Percentiles rank a stretch among this genome's conserved stretches.
Conservation (phyloP, 2,113 vertebrate genomes). For the Rhegmatorhina hoffmannsi region DNA sequence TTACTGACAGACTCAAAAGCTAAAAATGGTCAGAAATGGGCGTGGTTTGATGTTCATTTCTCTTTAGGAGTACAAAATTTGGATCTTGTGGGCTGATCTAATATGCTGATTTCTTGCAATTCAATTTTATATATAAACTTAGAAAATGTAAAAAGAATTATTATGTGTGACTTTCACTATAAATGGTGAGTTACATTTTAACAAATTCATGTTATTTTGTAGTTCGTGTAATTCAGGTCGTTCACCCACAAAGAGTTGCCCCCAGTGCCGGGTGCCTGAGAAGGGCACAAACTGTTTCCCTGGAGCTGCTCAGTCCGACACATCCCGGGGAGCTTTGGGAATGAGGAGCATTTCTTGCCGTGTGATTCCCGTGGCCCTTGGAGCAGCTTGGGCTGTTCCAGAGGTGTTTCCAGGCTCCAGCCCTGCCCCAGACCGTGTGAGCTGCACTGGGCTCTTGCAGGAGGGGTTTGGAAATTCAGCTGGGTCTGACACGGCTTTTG, state of each 20-base stretch:
- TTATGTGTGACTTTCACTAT: background rate
- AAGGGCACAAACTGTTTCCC: background rate
- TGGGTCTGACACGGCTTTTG: background rate
- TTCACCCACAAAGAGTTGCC: accelerated
- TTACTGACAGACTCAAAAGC: background rate
- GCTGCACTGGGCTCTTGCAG: background rate
- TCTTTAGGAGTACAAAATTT: background rate
- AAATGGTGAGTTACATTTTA: background rate
- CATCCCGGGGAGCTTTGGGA: background rate
- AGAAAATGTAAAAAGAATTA: background rate
- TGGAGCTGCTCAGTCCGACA: background rate
- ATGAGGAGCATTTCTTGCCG: accelerated
- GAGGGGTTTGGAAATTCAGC: background rate
- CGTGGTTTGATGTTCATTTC: background rate
- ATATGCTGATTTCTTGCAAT: background rate
- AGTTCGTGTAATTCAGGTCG: background rate
- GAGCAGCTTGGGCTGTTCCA: background rate
- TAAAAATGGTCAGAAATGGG: background rate
- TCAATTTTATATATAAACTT: background rate
- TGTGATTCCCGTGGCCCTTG: background rate
- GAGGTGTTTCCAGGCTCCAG: background rate
- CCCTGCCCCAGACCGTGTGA: accelerated
- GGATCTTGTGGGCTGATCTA: background rate
- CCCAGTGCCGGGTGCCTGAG: background rate
- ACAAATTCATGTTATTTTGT: background rate